phyloP scores from a whole-genome alignment of 2,113 vertebrate genomes.

The Crotalus horridus region DNA sequence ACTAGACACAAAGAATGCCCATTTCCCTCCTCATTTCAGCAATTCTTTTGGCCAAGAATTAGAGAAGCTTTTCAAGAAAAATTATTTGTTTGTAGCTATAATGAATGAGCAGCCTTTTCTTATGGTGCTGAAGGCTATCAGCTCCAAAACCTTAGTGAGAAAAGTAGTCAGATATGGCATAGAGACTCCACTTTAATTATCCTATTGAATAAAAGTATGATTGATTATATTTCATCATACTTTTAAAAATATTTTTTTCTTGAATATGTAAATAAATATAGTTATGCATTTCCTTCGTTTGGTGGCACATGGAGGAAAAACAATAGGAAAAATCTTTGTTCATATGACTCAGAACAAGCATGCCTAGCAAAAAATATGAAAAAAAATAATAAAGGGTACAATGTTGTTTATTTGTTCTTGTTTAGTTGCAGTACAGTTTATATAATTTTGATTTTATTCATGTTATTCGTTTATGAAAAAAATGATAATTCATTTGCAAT shows the following conservation, averaged over 20 bases:
- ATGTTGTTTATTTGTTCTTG: background rate
- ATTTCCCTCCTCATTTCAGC: slow-evolving; percentile 38
- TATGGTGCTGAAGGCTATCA: slow-evolving; percentile 29
- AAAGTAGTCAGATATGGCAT: background rate
- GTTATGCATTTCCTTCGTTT: background rate
- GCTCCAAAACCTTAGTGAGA: slow-evolving; percentile 56
- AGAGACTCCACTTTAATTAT: background rate
- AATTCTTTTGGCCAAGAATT: slow-evolving; percentile 44
- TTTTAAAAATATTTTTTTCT: background rate
- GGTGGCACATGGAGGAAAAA: background rate
- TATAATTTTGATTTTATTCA: background rate
- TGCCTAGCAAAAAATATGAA: background rate
- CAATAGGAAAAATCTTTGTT: background rate
- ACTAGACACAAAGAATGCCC: slow-evolving; percentile 55
- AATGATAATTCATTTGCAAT: background rate
- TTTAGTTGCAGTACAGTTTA: background rate
- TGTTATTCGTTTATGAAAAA: background rate
- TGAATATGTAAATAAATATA: background rate
- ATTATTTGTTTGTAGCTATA: slow-evolving; percentile 44
- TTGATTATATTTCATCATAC: background rate
- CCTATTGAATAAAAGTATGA: background rate
- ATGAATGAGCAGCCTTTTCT: slow-evolving; percentile 45
- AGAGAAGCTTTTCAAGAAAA: slow-evolving; percentile 3
- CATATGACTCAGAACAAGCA: background rate
- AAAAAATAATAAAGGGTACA: background rate